These are phyloP conservation scores for Ammodytes marinus DNA, from an alignment of 2,113 vertebrate species.

Conservation along the genomic window DNA sequence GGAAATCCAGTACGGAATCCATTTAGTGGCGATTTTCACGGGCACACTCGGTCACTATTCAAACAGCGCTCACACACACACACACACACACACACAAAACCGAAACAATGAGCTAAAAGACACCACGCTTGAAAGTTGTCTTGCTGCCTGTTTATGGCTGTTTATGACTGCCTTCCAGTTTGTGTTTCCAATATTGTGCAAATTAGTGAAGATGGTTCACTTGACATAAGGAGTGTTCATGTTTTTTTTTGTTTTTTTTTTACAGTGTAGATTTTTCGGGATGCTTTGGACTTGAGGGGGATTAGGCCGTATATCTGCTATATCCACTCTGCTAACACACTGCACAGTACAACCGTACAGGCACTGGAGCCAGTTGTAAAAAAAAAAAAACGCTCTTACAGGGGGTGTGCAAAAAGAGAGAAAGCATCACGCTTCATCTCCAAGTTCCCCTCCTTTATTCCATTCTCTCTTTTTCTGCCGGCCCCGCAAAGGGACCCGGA, in stretches of 20 bases:
- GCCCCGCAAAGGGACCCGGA: constrained; percentile 60
- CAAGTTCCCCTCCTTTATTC: constrained; percentile 42
- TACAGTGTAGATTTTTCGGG: constrained; percentile 43
- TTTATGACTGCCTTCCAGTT: too few relatives aligned
- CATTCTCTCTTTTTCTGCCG: constrained; percentile 23
- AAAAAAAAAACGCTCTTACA: constrained; percentile 32
- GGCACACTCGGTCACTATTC: constrained; percentile 53
- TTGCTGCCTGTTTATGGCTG: too few relatives aligned
- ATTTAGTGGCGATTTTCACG: constrained; percentile 70
- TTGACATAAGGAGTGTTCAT: too few relatives aligned
- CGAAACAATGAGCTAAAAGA: too few relatives aligned
- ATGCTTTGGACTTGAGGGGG: constrained; percentile 74
- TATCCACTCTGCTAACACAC: constrained; percentile 54
- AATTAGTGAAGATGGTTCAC: too few relatives aligned
- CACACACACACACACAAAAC: neutral
- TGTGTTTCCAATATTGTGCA: too few relatives aligned
- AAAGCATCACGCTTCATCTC: constrained; percentile 56
- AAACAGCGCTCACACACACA: constrained; percentile 6
- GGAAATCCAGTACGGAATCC: constrained; percentile 68
- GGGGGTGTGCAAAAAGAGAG: constrained; percentile 4
- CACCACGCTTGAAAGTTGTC: too few relatives aligned
- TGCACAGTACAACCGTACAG: neutral
- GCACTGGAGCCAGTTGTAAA: constrained; percentile 12
- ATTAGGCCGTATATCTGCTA: constrained; percentile 69
- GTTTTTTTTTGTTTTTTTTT: too few relatives aligned